Percentiles rank a stretch among this genome's conserved stretches.
These are phyloP conservation scores for Eueremaeus valkanovi DNA, from an alignment of 2,888 invertebrate species.

Conservation along the genomic window DNA sequence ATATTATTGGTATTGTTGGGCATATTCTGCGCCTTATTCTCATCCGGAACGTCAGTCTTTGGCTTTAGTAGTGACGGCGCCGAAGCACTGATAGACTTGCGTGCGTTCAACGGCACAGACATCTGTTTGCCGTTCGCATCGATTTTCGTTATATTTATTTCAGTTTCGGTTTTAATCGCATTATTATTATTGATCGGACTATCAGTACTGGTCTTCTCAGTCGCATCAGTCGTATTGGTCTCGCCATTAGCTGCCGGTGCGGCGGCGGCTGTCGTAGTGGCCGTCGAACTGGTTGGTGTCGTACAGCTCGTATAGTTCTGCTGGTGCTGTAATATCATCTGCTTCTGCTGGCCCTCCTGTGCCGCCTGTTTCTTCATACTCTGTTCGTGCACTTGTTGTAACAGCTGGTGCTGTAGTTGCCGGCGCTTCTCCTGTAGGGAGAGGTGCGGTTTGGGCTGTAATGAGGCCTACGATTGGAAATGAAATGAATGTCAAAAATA, in stretches of 20 bases:
- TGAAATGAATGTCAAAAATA: background rate
- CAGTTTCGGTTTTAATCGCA: background rate
- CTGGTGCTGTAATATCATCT: background rate
- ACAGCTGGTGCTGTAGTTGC: slow-evolving; percentile 30
- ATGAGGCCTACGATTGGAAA: background rate
- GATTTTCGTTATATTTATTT: slow-evolving; percentile 18
- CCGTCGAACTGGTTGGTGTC: too few relatives aligned
- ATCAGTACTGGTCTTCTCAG: background rate
- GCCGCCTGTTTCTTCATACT: background rate
- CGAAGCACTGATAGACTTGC: background rate
- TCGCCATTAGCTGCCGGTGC: background rate
- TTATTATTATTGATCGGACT: background rate
- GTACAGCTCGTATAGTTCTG: too few relatives aligned
- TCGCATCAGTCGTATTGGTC: background rate
- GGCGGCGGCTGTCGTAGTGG: background rate
- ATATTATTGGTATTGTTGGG: too few relatives aligned
- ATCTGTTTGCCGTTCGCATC: slow-evolving; percentile 2
- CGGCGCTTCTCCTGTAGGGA: slow-evolving; percentile 27
- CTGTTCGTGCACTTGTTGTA: slow-evolving; percentile 32
- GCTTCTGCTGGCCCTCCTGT: background rate
- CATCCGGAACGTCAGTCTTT: background rate
- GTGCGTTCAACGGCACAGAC: background rate
- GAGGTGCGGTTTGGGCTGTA: background rate
- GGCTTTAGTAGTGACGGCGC: too few relatives aligned
- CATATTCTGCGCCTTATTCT: background rate